Base-by-base conservation (phyloP, 2,888 invertebrate species). In the Scaptomyza reducta region DNA sequence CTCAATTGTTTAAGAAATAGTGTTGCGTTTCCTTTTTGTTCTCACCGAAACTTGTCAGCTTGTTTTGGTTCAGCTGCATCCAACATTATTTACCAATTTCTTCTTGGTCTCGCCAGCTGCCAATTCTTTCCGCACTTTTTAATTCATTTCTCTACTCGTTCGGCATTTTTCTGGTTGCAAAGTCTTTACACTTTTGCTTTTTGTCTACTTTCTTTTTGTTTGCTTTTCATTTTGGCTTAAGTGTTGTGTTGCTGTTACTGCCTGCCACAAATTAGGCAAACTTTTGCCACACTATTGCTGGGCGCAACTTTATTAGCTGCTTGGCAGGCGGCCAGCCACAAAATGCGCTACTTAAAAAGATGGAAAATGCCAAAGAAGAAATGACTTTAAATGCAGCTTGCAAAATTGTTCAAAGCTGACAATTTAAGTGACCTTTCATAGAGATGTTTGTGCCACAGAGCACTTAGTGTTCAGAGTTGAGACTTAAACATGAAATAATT, bases 191-290 rank as follows among this genome's bases (percentile, higher is more conserved):
- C 62, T 77, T 60, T 65, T 44, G n/a, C 9, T 31, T 13, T 53
- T 56, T 49, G 33, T 22, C 49, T 56, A 22, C 40, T 60, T 16
- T 29, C 3, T 14, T 42, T 33, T 59, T 62, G 29, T 58, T 68
- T 69, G 46, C 29, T 38, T 57, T 62, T 42, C 38, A 33, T 42
- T 44, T 41, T 22, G 22, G 27, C 51, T 38, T 7, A 40, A 38
- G 51, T 45, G 6, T 33, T 47, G 31, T 47, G 9, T 53, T 45
- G 42, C 65, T 45, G 38, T 27, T 54, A 16, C 38, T 38, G 38
- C 9, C 45, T 53, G 60, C 65, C 65, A 62, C 76, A 84, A 84
- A 84, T 84, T 84, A 76, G 69, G 77, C 59, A 70, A 79, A 82
- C 65, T 74, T 79, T 79, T 64, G 62, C 64, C 16, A 45, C 50